These are phyloP conservation scores for Buphagus erythrorhynchus DNA, from an alignment of 2,797 vertebrate species.

Conservation along the genomic window DNA sequence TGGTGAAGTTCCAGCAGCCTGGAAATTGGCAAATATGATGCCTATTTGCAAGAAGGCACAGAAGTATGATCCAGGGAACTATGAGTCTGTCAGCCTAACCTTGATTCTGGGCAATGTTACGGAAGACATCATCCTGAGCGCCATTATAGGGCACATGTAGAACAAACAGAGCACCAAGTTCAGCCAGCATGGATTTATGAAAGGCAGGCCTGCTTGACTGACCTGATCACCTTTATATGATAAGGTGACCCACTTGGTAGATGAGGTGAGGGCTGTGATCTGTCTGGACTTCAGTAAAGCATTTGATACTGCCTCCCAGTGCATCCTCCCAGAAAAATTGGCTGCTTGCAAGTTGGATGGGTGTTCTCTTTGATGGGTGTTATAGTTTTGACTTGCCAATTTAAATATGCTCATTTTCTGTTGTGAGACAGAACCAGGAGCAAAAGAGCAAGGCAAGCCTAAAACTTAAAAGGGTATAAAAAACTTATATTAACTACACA, in stretches of 20 bases:
- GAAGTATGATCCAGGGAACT: not conserved
- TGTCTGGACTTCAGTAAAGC: not conserved
- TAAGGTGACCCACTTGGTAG: not conserved
- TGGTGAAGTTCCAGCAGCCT: not conserved
- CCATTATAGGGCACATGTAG: not conserved
- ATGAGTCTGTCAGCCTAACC: not conserved
- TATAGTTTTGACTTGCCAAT: too few species aligned
- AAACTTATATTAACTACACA: too few species aligned
- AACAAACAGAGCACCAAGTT: not conserved
- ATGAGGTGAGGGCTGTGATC: not conserved
- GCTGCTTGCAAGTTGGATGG: not conserved
- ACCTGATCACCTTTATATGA: not conserved
- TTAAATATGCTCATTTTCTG: too few species aligned
- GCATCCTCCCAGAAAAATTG: not conserved
- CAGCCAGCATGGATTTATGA: not conserved
- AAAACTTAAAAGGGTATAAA: too few species aligned
- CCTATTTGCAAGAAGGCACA: not conserved
- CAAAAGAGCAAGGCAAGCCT: too few species aligned
- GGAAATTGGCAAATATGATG: not conserved
- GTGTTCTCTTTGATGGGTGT: rapidly evolving
- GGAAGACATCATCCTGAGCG: not conserved
- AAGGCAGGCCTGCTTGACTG: not conserved
- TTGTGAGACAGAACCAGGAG: too few species aligned
- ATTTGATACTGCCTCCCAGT: not conserved
- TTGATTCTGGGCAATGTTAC: not conserved